Evolutionary conservation across 2,113 vertebrate genomes (phyloP).

Genomic region (Nesospiza acunhae): DNA sequence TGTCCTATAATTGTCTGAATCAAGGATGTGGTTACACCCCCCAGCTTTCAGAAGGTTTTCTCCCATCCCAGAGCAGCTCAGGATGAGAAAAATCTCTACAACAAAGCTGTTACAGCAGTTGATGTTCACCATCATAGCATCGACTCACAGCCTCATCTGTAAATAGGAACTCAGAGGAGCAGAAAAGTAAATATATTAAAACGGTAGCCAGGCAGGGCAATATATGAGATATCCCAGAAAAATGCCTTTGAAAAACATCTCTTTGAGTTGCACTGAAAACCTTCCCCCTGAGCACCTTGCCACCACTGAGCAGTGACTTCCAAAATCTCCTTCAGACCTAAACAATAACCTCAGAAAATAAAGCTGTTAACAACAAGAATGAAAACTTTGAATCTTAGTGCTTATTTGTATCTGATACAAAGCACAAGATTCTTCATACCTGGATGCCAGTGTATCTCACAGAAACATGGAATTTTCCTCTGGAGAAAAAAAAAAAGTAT

Average conservation of each 20-base stretch:
- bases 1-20: background rate
- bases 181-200: background rate
- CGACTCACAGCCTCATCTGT: background rate
- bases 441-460: fast-evolving
- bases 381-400: background rate
- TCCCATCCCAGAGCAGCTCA: background rate
- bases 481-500: background rate
- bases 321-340: background rate
- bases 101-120: background rate
- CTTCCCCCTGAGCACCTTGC: background rate
- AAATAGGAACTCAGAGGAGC: background rate
- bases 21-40: background rate
- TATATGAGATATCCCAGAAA: background rate
- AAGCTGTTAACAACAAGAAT: background rate
- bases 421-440: background rate
- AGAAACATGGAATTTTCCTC: background rate
- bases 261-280: background rate
- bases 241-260: background rate
- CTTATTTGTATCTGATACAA: background rate
- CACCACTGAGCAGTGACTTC: background rate
- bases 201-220: background rate
- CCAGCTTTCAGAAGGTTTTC: background rate
- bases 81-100: background rate
- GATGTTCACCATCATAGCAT: background rate
- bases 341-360: background rate